These are phyloP conservation scores for Seira sanloemensis DNA, from an alignment of 2,888 invertebrate species.

Conservation along the genomic window DNA sequence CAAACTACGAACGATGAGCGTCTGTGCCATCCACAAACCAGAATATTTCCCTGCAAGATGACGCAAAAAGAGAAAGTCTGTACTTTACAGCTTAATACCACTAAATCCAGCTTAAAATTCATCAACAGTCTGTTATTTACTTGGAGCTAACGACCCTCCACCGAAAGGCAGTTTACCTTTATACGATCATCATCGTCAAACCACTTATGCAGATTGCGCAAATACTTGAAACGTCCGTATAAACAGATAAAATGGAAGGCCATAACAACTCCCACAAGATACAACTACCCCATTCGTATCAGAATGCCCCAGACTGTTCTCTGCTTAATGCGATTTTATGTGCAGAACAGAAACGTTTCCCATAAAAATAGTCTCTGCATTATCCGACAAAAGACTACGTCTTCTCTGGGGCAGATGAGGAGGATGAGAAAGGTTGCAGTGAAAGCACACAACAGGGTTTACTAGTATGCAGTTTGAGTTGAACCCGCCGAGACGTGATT, in stretches of 20 bases:
- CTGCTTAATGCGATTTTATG: not conserved
- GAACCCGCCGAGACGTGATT: too few relatives aligned
- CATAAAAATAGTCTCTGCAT: too few relatives aligned
- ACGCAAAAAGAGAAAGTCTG: constrained; percentile 11
- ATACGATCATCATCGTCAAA: not conserved
- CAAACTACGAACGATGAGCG: too few relatives aligned
- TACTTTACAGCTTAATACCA: constrained; percentile 43
- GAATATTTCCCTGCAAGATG: not conserved
- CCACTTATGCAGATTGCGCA: constrained; percentile 1
- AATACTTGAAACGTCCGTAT: not conserved
- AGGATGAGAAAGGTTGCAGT: too few relatives aligned
- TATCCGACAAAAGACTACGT: too few relatives aligned
- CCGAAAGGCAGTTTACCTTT: not conserved
- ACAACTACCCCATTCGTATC: not conserved
- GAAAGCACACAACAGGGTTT: too few relatives aligned
- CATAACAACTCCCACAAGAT: not conserved
- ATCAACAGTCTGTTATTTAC: constrained; percentile 43
- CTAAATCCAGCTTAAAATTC: constrained; percentile 53
- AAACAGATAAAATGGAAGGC: not conserved
- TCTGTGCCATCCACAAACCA: not conserved
- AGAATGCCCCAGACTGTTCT: not conserved
- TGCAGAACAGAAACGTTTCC: too few relatives aligned
- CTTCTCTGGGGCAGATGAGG: too few relatives aligned
- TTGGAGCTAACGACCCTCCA: constrained; percentile 49
- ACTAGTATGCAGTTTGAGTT: too few relatives aligned